Evolutionary conservation across 2,888 invertebrate genomes (phyloP).

Genomic region (Hoplodrina ambigua): DNA sequence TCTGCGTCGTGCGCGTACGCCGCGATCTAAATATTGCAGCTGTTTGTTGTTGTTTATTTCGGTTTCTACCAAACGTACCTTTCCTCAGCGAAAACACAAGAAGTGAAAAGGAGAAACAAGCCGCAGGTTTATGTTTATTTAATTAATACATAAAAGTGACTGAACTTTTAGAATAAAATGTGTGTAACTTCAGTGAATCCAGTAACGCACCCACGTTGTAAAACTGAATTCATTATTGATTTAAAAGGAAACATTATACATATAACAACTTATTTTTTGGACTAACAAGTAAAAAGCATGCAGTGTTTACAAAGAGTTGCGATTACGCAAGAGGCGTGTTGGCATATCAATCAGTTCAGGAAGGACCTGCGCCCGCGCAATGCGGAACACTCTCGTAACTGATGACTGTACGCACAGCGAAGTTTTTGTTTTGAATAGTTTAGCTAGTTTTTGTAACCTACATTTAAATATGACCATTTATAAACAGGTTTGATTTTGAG

Average conservation of each 20-base stretch:
- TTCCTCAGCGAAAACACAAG: constrained; percentile 33
- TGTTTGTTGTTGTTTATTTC: constrained; percentile 44
- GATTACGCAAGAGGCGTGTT: constrained; percentile 36
- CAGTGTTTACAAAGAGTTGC: constrained; percentile 18
- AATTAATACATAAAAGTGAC: constrained; percentile 18
- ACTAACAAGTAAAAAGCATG: background rate
- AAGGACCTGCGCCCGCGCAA: constrained; percentile 52
- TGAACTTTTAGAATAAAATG: constrained; percentile 1
- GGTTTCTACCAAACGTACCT: constrained; percentile 47
- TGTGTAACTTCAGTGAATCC: background rate
- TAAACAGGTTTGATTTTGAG: constrained; percentile 22
- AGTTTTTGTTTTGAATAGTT: constrained; percentile 38
- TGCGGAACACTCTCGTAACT: constrained; percentile 41
- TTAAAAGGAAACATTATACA: background rate
- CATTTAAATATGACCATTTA: background rate
- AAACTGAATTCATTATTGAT: background rate
- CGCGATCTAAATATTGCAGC: constrained; percentile 43
- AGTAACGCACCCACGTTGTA: too few species aligned
- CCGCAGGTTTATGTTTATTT: constrained; percentile 36
- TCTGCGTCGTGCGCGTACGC: constrained; percentile 4
- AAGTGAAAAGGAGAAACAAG: constrained; percentile 42
- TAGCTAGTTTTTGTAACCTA: constrained; percentile 32
- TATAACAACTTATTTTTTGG: background rate
- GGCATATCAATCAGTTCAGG: constrained; percentile 28
- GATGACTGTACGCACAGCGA: constrained; percentile 8